Percentiles rank a stretch among this genome's conserved stretches.
These are phyloP conservation scores for Eubucco bourcierii DNA, from an alignment of 2,113 vertebrate species.

Conservation along the genomic window DNA sequence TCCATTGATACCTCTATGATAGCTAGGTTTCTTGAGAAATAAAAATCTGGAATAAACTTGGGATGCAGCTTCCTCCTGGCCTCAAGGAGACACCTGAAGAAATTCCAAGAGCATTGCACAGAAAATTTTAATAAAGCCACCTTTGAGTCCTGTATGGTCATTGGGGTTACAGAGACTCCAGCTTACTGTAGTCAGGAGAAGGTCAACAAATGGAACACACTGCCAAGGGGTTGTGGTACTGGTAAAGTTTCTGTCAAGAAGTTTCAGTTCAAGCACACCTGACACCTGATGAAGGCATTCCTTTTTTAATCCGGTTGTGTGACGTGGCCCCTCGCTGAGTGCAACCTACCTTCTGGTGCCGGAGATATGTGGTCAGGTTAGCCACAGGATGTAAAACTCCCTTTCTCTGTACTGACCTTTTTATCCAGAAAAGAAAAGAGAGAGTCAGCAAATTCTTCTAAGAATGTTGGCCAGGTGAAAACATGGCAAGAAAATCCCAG, in stretches of 20 bases:
- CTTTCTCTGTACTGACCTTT: neutral
- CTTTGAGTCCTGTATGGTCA: neutral
- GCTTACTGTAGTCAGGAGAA: neutral
- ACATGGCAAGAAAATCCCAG: neutral
- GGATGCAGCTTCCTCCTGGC: neutral
- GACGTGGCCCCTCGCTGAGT: neutral
- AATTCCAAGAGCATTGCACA: neutral
- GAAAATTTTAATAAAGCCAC: neutral
- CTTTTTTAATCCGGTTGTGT: slow-evolving; percentile 18
- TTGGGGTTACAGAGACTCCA: neutral
- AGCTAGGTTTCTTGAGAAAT: slow-evolving; percentile 15
- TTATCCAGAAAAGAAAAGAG: neutral
- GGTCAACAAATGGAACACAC: neutral
- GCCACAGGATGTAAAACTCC: neutral
- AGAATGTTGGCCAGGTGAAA: neutral
- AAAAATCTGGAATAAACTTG: neutral
- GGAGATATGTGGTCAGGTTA: neutral
- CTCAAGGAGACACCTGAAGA: neutral
- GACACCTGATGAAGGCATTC: neutral
- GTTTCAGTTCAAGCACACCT: slow-evolving; percentile 5
- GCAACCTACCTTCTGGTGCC: neutral
- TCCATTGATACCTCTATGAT: neutral
- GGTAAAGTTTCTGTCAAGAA: neutral
- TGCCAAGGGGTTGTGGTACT: neutral
- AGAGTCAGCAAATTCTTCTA: neutral